Evolutionary conservation across 2,888 invertebrate species (phyloP), one percentile per base, ranked within the genome.

Genomic region (Conistra vaccinii): DNA sequence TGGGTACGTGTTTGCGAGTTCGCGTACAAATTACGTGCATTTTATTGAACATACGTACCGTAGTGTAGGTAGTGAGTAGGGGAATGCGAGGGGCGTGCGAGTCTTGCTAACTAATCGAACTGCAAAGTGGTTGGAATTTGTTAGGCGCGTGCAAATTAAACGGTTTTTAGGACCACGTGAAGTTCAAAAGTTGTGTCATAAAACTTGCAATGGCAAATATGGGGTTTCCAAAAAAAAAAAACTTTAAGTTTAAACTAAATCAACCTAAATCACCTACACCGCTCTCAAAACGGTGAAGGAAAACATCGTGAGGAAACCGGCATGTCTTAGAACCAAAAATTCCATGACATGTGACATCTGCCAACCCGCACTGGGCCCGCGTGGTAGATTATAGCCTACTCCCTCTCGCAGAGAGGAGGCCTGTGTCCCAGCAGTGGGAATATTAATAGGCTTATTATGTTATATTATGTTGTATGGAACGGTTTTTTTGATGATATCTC

Each of bases 11-110:
- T 85, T 82, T 84, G 82, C 70, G 73, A 85, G 73, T 76, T 85
- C 63, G 76, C 60, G 67, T n/a, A 82, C 84, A 85, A 79, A 85
- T 85, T 84, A 85, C 84, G 71, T 85, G 82, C 82, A 82, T 86
- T 85, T 86, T 80, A 84, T 85, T 73, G 72, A 66, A 71, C 29
- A 53, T 73, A 55, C 65, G 58, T 69, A 70, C 29, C 51, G 35
- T 51, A 17, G 61, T 42, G 53, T 29, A 20, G 20, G 17, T 66
- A 42, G 80, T 67, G 62, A 65, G 61, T 35, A 35, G 12, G 32
- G 35, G 61, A 51, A 55, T 55, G 48, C 32, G 61, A 26, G 58
- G 29, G 60, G 58, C 55, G 32, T 35, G 45, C 12, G 12, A 35
- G 51, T 77, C 35, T 48, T n/a, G 66, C 6, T 51, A 63, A 77